Evolutionary conservation across 1,140 invertebrate genomes (phyloP).

Genomic region (Hyles euphorbiae): DNA sequence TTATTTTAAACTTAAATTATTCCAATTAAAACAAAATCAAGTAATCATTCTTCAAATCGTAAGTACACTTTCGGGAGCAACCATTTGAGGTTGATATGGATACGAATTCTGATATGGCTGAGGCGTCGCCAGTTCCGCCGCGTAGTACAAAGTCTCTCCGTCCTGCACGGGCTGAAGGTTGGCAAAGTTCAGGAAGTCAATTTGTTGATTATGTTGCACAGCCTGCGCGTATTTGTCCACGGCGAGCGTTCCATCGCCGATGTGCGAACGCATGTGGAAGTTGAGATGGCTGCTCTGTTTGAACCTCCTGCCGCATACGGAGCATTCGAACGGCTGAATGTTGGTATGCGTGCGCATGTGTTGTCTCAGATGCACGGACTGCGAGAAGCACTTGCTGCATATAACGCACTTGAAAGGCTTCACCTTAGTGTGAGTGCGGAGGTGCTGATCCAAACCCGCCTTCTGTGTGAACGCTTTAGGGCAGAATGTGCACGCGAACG

Average conservation of each 20-base stretch:
- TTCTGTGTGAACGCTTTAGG: slow-evolving; percentile 91
- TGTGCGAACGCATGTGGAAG: slow-evolving; percentile 66
- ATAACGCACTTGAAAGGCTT: slow-evolving; percentile 82
- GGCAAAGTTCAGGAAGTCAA: slow-evolving; percentile 50
- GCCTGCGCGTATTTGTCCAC: slow-evolving; percentile 34
- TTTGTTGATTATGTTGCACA: slow-evolving; percentile 24
- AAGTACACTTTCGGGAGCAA: slow-evolving; percentile 16
- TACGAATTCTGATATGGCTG: slow-evolving; percentile 19
- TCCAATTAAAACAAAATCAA: no score
- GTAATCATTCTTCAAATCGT: slow-evolving; percentile 9
- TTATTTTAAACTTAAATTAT: no score
- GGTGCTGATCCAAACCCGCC: slow-evolving; percentile 77
- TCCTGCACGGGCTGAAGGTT: slow-evolving; percentile 53
- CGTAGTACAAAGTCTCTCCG: slow-evolving; percentile 58
- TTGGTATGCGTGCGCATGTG: slow-evolving; percentile 76
- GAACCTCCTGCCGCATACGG: slow-evolving; percentile 76
- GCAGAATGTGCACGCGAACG: slow-evolving; percentile 90
- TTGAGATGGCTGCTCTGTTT: slow-evolving; percentile 73
- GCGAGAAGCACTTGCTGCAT: slow-evolving; percentile 80
- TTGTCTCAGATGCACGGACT: slow-evolving; percentile 67
- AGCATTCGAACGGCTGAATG: slow-evolving; percentile 85
- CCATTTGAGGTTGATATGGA: slow-evolving; percentile 18
- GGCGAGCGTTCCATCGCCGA: slow-evolving; percentile 27
- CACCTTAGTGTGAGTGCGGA: slow-evolving; percentile 80
- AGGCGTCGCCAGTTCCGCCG: slow-evolving; percentile 39